A percentile compares a stretch with the other conserved stretches of the same genome.
These are phyloP conservation scores for Megalops cyprinoides DNA, from an alignment of 2,797 vertebrate genomes.

Conservation along the genomic window DNA sequence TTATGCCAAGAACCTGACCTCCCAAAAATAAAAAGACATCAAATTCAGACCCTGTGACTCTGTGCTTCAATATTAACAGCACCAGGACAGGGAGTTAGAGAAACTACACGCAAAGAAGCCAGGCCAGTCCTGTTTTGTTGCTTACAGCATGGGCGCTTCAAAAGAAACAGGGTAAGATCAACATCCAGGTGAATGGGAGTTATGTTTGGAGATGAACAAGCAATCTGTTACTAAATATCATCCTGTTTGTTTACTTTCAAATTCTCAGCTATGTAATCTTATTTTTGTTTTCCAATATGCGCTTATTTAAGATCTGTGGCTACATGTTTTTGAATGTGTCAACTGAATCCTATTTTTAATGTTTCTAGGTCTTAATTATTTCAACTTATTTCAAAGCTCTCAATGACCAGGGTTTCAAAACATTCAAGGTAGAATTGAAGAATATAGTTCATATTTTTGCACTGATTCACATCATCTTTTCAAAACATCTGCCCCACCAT, in stretches of 20 bases:
- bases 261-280: slow-evolving; percentile 2
- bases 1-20: background rate
- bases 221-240: background rate
- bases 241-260: slow-evolving; percentile 10
- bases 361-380: background rate
- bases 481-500: background rate
- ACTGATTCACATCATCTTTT: background rate
- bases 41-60: slow-evolving; percentile 1
- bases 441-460: background rate
- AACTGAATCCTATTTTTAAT: background rate
- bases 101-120: background rate
- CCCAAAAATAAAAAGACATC: background rate
- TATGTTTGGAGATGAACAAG: background rate
- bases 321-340: slow-evolving; percentile 2
- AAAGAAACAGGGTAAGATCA: background rate
- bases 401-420: background rate
- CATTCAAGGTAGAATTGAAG: background rate
- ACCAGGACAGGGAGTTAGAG: background rate
- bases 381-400: background rate
- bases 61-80: background rate
- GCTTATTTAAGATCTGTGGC: background rate
- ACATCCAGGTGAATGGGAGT: background rate
- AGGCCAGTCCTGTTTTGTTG: background rate
- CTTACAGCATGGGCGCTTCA: background rate
- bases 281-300: background rate